Conservation (phyloP, 2,888 invertebrate species). For the Eustalomyia histrio region DNA sequence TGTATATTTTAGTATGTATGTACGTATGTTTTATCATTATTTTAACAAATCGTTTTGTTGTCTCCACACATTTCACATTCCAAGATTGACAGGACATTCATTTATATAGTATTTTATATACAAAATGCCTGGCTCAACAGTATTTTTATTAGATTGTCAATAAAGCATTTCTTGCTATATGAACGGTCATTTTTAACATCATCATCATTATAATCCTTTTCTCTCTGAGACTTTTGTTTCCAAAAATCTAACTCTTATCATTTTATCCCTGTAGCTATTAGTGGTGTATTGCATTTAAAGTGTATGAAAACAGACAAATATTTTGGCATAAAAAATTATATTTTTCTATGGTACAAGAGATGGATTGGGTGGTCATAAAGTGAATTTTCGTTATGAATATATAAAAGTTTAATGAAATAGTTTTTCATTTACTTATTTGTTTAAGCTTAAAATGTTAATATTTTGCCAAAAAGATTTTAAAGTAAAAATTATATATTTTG, state of each 20-base stretch:
- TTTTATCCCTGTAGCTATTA: slow-evolving; percentile 41
- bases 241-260: slow-evolving; percentile 18
- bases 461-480: slow-evolving; percentile 16
- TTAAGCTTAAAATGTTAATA: slow-evolving; percentile 24
- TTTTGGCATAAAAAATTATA: slow-evolving; percentile 63
- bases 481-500: not conserved
- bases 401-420: slow-evolving; percentile 50
- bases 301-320: slow-evolving; percentile 35
- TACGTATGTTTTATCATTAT: slow-evolving; percentile 69
- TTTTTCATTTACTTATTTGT: slow-evolving; percentile 51
- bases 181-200: slow-evolving; percentile 11
- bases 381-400: slow-evolving; percentile 26
- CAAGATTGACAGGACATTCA: slow-evolving; percentile 63
- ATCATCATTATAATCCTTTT: slow-evolving; percentile 26
- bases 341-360: slow-evolving; percentile 29
- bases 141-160: slow-evolving; percentile 76
- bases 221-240: slow-evolving; percentile 39
- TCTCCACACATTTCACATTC: slow-evolving; percentile 52
- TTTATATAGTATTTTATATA: slow-evolving; percentile 46
- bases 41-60: slow-evolving; percentile 75
- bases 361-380: slow-evolving; percentile 37
- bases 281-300: slow-evolving; percentile 10
- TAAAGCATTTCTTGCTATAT: slow-evolving; percentile 67
- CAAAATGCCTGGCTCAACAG: slow-evolving; percentile 56
- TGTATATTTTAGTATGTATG: slow-evolving; percentile 46